Evolutionary conservation across 2,888 invertebrate genomes (phyloP), one percentile per base, ranked within the genome.

Genomic region (Synanthedon myopaeformis): DNA sequence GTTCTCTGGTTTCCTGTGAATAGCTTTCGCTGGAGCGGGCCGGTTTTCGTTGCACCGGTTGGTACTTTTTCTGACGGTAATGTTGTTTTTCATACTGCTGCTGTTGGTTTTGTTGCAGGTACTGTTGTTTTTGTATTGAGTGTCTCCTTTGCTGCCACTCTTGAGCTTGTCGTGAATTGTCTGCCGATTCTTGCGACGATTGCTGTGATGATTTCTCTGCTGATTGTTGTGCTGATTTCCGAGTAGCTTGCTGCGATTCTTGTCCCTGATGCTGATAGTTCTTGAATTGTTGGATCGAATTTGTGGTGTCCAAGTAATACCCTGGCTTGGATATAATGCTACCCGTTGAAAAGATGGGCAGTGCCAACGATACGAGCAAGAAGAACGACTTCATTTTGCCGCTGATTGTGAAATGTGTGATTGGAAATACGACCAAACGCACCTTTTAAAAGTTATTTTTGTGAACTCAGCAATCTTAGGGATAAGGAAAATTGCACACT

Each of bases 381-480:
- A 70, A 72, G 63, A 69, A 72, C 61, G 77, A 76, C 76, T 79
- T 85, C 86, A 86, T 86, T 61, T 65, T 84, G 76, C 54, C 49
- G 23, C 19, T 10, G 35, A 35, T 35, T 35, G 35, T 35, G 35
- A 35, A 35, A 35, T 35, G 35, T 35, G 10, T 35, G 10, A 10
- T 10, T 35, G 23, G 5, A 23, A 35, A 35, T 35, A 35, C 35
- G 35, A 35, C 35, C 35, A 35, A 35, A 35, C 35, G 35, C 35
- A 10, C 35, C 35, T 35, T 35, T 35, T 35, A 35, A 35, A 35
- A 10, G 35, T 35, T 35, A 35, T 10, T 35, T 35, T 35, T 35
- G 35, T 35, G 23, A 23, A 23, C 23, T 23, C 23, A 23, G 23
- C 23, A 23, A 23, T 23, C 23, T 23, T 23, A 5, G 23, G 23